phyloP scores from a whole-genome alignment of 2,888 invertebrate species.

The Osedax frankpressi region DNA sequence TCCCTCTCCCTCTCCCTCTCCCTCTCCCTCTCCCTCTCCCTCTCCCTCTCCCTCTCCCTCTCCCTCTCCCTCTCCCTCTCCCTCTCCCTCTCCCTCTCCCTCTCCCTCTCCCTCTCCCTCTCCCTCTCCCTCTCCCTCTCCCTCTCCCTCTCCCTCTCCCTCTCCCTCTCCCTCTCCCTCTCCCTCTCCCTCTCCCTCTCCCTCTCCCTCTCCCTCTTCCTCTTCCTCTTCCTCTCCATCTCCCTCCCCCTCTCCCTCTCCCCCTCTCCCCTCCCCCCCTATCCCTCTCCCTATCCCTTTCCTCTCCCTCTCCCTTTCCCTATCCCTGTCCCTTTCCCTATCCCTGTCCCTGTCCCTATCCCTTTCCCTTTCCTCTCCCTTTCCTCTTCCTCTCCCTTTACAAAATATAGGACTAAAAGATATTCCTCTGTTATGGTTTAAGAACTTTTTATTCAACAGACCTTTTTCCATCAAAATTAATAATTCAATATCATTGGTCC shows the following conservation, averaged over 20 bases:
- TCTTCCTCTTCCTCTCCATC: too few species aligned
- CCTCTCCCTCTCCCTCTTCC: constrained; percentile 2
- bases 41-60: not conserved
- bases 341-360: too few species aligned
- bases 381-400: too few species aligned
- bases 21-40: not conserved
- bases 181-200: not conserved
- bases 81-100: not conserved
- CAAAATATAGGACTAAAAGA: too few species aligned
- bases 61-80: not conserved
- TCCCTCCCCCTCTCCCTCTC: not conserved
- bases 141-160: not conserved
- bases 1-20: not conserved
- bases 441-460: too few species aligned
- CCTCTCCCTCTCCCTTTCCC: too few species aligned
- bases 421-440: too few species aligned
- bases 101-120: not conserved
- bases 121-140: not conserved
- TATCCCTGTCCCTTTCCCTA: too few species aligned
- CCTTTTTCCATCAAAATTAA: too few species aligned
- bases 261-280: not conserved
- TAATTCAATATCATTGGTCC: too few species aligned
- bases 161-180: not conserved
- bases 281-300: too few species aligned
- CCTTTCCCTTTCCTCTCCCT: too few species aligned